Evolutionary conservation across 2,797 vertebrate species (phyloP).

Genomic region (Phalloptychus januarius): DNA sequence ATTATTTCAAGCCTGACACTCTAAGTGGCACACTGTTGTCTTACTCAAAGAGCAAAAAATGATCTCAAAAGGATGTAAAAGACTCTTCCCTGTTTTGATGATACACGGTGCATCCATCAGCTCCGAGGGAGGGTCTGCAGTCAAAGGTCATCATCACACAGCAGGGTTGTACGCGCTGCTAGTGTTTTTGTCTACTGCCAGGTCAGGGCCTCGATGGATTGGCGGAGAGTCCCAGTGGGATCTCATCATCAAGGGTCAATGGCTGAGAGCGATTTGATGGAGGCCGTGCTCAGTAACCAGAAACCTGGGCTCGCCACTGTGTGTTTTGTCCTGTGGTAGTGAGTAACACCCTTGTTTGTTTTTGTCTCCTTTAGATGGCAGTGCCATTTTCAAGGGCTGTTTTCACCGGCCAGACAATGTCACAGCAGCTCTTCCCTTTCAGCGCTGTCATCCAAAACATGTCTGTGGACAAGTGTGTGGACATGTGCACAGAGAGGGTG

Average conservation of each 20-base stretch:
- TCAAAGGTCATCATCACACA: slow-evolving; percentile 51
- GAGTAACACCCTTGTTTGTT: slow-evolving; percentile 31
- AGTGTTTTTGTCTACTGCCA: slow-evolving; percentile 25
- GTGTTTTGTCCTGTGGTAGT: not conserved
- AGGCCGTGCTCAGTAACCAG: slow-evolving; percentile 33
- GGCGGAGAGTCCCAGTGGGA: slow-evolving; percentile 35
- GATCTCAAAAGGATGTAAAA: not conserved
- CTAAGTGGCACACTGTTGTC: not conserved
- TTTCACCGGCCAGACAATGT: slow-evolving; percentile 89
- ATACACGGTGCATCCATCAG: slow-evolving; percentile 31
- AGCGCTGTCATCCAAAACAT: slow-evolving; percentile 89
- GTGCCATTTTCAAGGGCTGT: slow-evolving; percentile 94
- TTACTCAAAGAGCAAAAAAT: not conserved
- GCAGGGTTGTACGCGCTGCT: slow-evolving; percentile 29
- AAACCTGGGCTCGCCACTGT: slow-evolving; percentile 12
- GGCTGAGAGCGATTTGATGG: slow-evolving; percentile 42
- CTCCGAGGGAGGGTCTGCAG: slow-evolving; percentile 25
- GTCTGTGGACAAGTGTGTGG: slow-evolving; percentile 96
- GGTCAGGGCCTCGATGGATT: slow-evolving; percentile 45
- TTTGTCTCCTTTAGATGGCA: slow-evolving; percentile 86
- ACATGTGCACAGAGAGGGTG: slow-evolving; percentile 95
- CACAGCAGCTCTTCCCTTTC: slow-evolving; percentile 87
- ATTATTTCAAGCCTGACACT: not conserved
- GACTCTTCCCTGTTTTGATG: slow-evolving; percentile 12
- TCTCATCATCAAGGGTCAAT: slow-evolving; percentile 53